Evolutionary conservation across 2,113 vertebrate species (phyloP).

Genomic region (Sakesphorus luctuosus): DNA sequence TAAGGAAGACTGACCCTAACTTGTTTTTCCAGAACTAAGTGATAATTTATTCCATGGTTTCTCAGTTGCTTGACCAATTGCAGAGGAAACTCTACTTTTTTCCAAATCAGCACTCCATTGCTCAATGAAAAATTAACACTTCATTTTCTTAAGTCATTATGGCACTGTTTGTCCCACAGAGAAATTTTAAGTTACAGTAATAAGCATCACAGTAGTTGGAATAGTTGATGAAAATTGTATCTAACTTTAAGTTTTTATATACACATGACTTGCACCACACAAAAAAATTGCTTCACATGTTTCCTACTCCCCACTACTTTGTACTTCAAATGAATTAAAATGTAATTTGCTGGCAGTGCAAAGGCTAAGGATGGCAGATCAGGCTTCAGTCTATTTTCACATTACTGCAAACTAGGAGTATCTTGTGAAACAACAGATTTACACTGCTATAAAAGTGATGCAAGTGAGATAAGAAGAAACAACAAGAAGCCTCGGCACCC

Average conservation of each 20-base stretch:
- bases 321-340: slow-evolving; percentile 34
- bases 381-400: not conserved
- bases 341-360: slow-evolving; percentile 1
- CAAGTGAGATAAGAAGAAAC: not conserved
- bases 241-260: not conserved
- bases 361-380: not conserved
- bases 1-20: not conserved
- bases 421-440: not conserved
- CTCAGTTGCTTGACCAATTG: not conserved
- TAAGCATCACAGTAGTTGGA: not conserved
- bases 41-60: not conserved
- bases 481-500: not conserved
- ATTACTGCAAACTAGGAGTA: not conserved
- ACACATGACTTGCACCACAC: not conserved
- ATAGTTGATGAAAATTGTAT: not conserved
- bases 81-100: not conserved
- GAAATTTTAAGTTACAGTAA: not conserved
- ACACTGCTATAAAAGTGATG: not conserved
- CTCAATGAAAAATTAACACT: not conserved
- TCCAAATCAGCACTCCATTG: not conserved
- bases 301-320: not conserved
- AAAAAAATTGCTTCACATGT: not conserved
- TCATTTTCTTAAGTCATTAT: not conserved
- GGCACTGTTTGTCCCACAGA: not conserved
- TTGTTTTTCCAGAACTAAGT: not conserved